These are phyloP conservation scores for Drosophila diplacantha DNA, from an alignment of 2,888 invertebrate genomes.

Conservation along the genomic window DNA sequence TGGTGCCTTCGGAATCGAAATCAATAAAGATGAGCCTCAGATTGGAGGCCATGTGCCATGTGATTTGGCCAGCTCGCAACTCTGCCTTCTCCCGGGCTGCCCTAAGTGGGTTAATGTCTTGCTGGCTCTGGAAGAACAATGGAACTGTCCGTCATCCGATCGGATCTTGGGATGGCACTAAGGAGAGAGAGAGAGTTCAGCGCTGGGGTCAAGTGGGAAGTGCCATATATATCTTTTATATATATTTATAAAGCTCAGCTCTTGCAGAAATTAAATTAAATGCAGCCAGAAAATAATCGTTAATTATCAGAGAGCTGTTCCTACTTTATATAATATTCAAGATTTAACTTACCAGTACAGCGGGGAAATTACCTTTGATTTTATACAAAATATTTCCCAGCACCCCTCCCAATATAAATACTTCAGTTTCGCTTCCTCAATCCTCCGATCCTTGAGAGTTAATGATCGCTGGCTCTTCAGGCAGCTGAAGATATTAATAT, in stretches of 20 bases:
- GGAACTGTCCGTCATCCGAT: slow-evolving; percentile 57
- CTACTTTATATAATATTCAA: no score
- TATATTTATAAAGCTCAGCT: slow-evolving; percentile 4
- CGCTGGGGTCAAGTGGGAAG: slow-evolving; percentile 24
- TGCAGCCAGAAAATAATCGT: background rate
- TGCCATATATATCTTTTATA: slow-evolving; percentile 10
- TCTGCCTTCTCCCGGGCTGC: slow-evolving; percentile 39
- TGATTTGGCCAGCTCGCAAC: slow-evolving; percentile 58
- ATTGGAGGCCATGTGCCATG: slow-evolving; percentile 50
- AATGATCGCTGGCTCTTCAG: slow-evolving; percentile 32
- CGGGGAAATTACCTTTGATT: no score
- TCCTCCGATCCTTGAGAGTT: slow-evolving; percentile 29
- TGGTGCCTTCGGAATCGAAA: slow-evolving; percentile 59
- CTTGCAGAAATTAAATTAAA: background rate
- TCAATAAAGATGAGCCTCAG: slow-evolving; percentile 67
- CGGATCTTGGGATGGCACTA: slow-evolving; percentile 47
- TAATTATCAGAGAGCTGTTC: background rate
- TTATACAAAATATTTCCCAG: background rate
- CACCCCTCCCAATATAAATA: background rate
- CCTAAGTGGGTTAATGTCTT: slow-evolving; percentile 63
- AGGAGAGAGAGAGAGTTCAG: slow-evolving; percentile 21
- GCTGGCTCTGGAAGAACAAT: slow-evolving; percentile 52
- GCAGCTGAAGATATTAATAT: slow-evolving; percentile 55
- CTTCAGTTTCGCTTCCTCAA: slow-evolving; percentile 26
- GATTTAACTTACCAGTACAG: no score